Base-by-base conservation (phyloP, 2,113 vertebrate species). In the Prinia subflava region DNA sequence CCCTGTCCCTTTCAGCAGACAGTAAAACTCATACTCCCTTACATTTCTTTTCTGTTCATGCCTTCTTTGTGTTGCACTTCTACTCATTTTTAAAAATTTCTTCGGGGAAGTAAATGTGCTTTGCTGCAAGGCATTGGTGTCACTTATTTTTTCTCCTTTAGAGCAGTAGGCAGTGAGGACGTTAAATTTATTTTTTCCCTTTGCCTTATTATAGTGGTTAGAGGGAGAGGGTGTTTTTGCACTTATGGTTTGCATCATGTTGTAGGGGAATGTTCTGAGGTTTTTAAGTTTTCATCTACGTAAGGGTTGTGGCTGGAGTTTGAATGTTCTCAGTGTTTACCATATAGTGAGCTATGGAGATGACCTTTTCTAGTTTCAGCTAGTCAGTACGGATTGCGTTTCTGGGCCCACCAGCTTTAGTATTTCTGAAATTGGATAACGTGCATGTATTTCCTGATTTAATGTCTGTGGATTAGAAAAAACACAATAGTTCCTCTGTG, bases 241-340 rank as follows among this genome's bases (percentile, higher is more conserved):
- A 39, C 60, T 80, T 88, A 84, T 73, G 91, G 92, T 90, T 89
- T 95, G 62, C 50, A 67, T 59, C 39, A 6, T 82, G 83, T 94
- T 91, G 92, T 94, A 93, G 70, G 84, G 87, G 67, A 96, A 85
- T 78, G 87, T 87, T 94, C 89, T 94, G 96, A 94, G 92, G 96
- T 87, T 96, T 97, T 80, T 7, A 92, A 81, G 77, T 95, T 95
- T 91, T 95, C 91, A 83, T 92, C 87, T 77, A 87, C 35, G 42
- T 79, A 35, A 74, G 86, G n/a, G 57, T 87, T 95, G 75, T 95
- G 95, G 93, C 89, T 71, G 74, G n/a, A 80, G 95, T 55, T 91
- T 75, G 79, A 91, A 94, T 88, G 75, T 71, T 87, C 92, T 90
- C 83, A 0, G 19, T 97, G 95, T 96, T 97, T 92, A 93, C 94